These are phyloP conservation scores for Lepidostoma basale DNA, from an alignment of 1,140 invertebrate genomes.

Conservation along the genomic window DNA sequence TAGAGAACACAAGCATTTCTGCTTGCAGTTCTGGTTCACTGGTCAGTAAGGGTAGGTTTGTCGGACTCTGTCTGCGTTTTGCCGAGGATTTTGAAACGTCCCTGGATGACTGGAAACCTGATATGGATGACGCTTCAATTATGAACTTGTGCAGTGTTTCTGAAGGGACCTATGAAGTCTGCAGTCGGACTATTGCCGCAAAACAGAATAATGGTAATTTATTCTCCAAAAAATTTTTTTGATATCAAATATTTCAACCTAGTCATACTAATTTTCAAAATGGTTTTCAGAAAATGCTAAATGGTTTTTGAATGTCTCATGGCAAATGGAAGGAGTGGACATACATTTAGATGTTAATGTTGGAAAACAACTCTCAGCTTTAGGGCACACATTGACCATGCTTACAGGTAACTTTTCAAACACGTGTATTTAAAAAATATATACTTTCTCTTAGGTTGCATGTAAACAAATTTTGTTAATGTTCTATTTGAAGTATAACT, in stretches of 20 bases:
- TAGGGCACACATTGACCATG: slow-evolving; percentile 94
- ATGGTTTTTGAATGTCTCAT: slow-evolving; percentile 96
- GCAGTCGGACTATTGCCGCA: slow-evolving; percentile 85
- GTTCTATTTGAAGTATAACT: background rate
- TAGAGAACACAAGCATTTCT: slow-evolving; percentile 93
- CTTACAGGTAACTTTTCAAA: slow-evolving; percentile 66
- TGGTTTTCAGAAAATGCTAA: slow-evolving; percentile 84
- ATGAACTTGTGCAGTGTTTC: slow-evolving; percentile 97
- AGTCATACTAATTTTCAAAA: background rate
- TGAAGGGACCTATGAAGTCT: slow-evolving; percentile 97
- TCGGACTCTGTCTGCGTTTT: slow-evolving; percentile 90
- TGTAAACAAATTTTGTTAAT: slow-evolving; percentile 23
- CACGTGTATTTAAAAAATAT: slow-evolving; percentile 41
- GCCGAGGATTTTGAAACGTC: slow-evolving; percentile 96
- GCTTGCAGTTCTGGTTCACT: slow-evolving; percentile 83
- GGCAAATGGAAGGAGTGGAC: slow-evolving; percentile 99
- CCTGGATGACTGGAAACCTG: slow-evolving; percentile 96
- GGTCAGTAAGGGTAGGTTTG: slow-evolving; percentile 80
- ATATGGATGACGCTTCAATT: slow-evolving; percentile 77
- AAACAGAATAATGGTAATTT: slow-evolving; percentile 67
- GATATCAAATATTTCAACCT: background rate
- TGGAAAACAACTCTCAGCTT: slow-evolving; percentile 90
- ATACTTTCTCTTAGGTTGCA: background rate
- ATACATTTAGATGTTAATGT: slow-evolving; percentile 96
- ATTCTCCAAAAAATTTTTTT: background rate